Percentiles rank a stretch among this genome's conserved stretches.
Evolutionary conservation across 2,888 invertebrate genomes (phyloP).

Genomic region (Lamellibrachia satsuma): DNA sequence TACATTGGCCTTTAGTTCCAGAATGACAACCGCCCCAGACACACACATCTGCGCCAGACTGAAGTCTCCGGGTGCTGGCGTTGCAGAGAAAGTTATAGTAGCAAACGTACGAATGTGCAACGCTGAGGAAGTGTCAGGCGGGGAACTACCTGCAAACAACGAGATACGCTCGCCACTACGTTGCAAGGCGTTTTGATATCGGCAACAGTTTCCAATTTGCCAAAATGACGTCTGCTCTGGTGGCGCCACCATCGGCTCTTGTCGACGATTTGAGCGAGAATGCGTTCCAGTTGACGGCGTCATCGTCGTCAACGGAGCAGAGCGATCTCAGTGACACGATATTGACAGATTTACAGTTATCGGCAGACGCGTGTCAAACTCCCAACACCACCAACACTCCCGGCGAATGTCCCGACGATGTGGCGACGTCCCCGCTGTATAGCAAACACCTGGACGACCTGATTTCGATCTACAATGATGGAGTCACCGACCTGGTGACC

Average conservation of each 20-base stretch:
- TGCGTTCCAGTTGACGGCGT: neutral
- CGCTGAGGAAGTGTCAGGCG: neutral
- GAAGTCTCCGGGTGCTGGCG: neutral
- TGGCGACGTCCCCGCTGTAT: neutral
- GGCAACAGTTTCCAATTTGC: neutral
- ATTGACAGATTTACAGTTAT: neutral
- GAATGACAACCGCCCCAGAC: neutral
- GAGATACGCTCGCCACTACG: too few relatives aligned
- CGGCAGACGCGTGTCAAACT: neutral
- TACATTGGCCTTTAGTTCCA: neutral
- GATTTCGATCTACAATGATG: neutral
- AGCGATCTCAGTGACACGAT: neutral
- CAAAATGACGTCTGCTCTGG: neutral
- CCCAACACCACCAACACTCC: neutral
- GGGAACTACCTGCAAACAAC: neutral
- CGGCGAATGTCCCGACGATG: neutral
- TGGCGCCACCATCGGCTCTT: neutral
- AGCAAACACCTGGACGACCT: neutral
- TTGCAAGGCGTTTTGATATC: too few relatives aligned
- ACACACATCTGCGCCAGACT: neutral
- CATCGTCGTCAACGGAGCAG: neutral
- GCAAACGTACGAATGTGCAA: neutral
- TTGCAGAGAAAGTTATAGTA: neutral
- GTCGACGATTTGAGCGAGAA: neutral
- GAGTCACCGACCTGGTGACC: neutral